Evolutionary conservation across 2,888 invertebrate genomes (phyloP).

Genomic region (Lasioglossum vierecki): DNA sequence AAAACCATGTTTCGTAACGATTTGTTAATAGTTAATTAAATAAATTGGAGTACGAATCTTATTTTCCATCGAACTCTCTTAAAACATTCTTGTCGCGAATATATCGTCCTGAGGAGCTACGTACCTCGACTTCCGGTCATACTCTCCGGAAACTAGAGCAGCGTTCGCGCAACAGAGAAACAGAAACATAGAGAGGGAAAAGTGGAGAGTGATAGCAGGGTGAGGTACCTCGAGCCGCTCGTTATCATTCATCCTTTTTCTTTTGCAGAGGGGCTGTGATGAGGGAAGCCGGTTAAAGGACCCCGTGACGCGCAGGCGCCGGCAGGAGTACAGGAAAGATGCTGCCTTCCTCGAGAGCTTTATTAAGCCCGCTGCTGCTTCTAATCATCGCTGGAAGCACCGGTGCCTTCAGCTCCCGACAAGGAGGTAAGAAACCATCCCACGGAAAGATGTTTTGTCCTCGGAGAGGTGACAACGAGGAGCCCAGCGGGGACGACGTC

Average conservation of each 20-base stretch:
- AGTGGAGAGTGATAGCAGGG: background rate
- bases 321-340: constrained; percentile 79
- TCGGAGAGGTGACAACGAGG: constrained; percentile 20
- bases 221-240: constrained; percentile 6
- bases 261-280: constrained; percentile 80
- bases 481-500: background rate
- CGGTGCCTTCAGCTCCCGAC: constrained; percentile 79
- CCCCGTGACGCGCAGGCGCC: constrained; percentile 78
- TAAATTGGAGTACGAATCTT: background rate
- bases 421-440: constrained; percentile 75
- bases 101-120: background rate
- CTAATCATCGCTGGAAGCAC: constrained; percentile 80
- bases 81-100: background rate
- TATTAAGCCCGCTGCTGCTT: constrained; percentile 80
- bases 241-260: constrained; percentile 46
- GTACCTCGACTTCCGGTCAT: background rate
- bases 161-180: background rate
- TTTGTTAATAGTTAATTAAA: no score
- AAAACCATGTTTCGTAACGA: background rate
- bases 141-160: background rate
- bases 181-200: background rate
- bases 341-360: constrained; percentile 79
- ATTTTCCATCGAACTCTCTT: background rate
- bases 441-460: constrained; percentile 48
- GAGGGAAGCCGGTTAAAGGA: constrained; percentile 82